Percentiles rank a stretch among this genome's conserved stretches.
Conservation (phyloP, 2,113 vertebrate species). For the Prietella phreatophila region DNA sequence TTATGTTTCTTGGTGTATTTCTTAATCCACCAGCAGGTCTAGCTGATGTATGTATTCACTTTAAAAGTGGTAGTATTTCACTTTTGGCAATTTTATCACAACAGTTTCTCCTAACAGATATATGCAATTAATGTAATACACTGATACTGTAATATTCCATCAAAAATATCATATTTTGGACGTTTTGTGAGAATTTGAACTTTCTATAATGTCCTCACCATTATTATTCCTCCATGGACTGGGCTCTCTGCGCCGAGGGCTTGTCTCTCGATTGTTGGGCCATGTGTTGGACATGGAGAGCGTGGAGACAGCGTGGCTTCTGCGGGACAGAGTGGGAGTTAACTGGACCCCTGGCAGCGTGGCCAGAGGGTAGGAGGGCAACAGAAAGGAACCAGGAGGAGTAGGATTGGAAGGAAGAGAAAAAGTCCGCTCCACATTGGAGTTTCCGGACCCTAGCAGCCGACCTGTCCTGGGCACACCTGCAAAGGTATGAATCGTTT, state of each 20-base stretch:
- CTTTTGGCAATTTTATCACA: too few relatives aligned
- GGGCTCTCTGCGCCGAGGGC: slow-evolving; percentile 60
- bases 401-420: slow-evolving; percentile 67
- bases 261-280: slow-evolving; percentile 79
- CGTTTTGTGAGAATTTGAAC: not conserved
- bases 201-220: slow-evolving; percentile 55
- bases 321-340: slow-evolving; percentile 68
- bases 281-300: slow-evolving; percentile 85
- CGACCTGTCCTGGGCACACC: slow-evolving; percentile 69
- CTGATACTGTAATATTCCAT: not conserved
- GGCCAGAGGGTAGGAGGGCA: slow-evolving; percentile 83
- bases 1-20: too few relatives aligned
- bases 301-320: slow-evolving; percentile 68
- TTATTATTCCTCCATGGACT: slow-evolving; percentile 68
- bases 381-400: slow-evolving; percentile 73
- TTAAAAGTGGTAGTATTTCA: too few relatives aligned
- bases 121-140: not conserved
- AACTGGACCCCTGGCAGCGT: slow-evolving; percentile 69
- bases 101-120: not conserved
- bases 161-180: too few relatives aligned
- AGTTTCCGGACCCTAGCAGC: slow-evolving; percentile 66
- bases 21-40: too few relatives aligned
- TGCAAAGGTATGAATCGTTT: slow-evolving; percentile 26
- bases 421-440: slow-evolving; percentile 69
- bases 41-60: too few relatives aligned